Evolutionary conservation across 1,140 invertebrate species (phyloP).

Genomic region (Patella vulgata): DNA sequence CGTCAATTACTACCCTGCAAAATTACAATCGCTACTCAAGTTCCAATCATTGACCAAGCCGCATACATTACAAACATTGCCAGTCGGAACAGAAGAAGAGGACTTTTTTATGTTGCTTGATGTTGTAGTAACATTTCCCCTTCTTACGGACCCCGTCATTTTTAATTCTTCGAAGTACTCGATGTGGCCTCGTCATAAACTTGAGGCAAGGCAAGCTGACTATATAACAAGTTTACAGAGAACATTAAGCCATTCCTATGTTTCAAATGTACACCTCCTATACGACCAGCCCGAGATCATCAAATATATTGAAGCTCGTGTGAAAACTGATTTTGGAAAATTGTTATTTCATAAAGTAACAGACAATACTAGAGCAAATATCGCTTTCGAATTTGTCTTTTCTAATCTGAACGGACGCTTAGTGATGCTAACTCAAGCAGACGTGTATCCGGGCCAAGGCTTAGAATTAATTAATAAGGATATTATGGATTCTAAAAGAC

Average conservation of each 20-base stretch:
- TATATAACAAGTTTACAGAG: neutral
- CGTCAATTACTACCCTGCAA: too few relatives aligned
- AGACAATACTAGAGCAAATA: neutral
- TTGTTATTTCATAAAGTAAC: neutral
- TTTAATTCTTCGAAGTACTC: neutral
- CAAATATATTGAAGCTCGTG: neutral
- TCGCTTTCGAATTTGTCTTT: slow-evolving; percentile 4
- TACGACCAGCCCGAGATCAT: slow-evolving; percentile 1
- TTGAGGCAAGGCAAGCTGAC: neutral
- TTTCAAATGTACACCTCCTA: neutral
- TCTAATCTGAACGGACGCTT: neutral
- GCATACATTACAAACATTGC: too few relatives aligned
- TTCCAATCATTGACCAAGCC: too few relatives aligned
- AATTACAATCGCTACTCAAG: too few relatives aligned
- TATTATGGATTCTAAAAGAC: neutral
- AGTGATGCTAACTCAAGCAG: slow-evolving; percentile 6
- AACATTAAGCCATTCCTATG: too few relatives aligned
- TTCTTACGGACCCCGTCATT: neutral
- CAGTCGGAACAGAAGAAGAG: too few relatives aligned
- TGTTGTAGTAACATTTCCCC: slow-evolving; percentile 8
- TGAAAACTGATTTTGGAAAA: neutral
- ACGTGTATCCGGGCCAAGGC: slow-evolving; percentile 2
- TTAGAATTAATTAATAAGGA: neutral
- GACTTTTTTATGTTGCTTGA: too few relatives aligned
- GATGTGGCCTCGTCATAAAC: neutral